These are phyloP conservation scores for Lamellibrachia satsuma DNA, from an alignment of 2,888 invertebrate species.

Conservation along the genomic window DNA sequence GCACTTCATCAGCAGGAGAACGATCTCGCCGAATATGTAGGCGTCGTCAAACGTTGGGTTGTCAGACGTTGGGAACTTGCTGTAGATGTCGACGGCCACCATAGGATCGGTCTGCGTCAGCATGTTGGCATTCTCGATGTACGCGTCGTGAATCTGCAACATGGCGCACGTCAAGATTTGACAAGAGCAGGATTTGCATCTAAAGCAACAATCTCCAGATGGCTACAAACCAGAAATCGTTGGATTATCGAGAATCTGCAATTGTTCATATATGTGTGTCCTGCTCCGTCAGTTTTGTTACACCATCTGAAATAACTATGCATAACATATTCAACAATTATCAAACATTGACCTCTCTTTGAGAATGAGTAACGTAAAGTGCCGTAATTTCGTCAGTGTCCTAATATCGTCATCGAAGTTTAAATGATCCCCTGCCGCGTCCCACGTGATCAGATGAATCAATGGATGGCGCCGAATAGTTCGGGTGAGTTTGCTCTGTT, in stretches of 20 bases:
- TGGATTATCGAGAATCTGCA: background rate
- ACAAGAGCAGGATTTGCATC: background rate
- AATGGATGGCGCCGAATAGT: no score
- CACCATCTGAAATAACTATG: background rate
- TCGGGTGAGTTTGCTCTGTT: no score
- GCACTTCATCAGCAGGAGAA: constrained; percentile 59
- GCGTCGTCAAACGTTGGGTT: constrained; percentile 63
- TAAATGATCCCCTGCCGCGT: no score
- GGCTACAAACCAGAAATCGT: background rate
- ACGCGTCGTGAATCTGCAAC: constrained; percentile 63
- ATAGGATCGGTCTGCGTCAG: constrained; percentile 56
- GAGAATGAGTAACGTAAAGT: no score
- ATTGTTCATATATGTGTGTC: background rate
- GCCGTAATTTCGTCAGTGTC: no score
- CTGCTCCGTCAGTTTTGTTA: background rate
- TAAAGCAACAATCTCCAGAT: background rate
- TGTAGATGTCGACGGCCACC: constrained; percentile 62
- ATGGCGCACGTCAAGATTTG: background rate
- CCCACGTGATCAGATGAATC: no score
- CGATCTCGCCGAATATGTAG: constrained; percentile 63
- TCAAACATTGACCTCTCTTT: no score
- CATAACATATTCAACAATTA: no score
- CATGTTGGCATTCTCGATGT: constrained; percentile 63
- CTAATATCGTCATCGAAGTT: no score
- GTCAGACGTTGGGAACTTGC: constrained; percentile 60